phyloP scores from a whole-genome alignment of 2,888 invertebrate species.

The Drosophila nigricruria region DNA sequence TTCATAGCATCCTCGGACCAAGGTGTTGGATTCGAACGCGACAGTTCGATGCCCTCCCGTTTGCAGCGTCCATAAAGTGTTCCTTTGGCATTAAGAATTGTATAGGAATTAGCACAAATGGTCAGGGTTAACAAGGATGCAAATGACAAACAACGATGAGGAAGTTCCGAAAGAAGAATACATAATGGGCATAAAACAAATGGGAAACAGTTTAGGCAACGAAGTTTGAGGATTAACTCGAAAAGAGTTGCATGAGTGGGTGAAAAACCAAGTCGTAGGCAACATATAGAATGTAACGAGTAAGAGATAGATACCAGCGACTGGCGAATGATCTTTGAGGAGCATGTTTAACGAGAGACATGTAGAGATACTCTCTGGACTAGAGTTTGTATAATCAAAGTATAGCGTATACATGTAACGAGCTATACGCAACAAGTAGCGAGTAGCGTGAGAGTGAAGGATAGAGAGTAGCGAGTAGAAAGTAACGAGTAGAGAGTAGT shows the following conservation, averaged over 20 bases:
- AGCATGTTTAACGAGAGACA: background rate
- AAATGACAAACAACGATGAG: slow-evolving; percentile 3
- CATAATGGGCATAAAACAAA: background rate
- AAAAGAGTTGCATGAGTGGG: no score
- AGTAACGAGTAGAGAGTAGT: background rate
- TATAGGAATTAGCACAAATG: slow-evolving; percentile 41
- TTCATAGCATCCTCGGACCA: slow-evolving; percentile 98
- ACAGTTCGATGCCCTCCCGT: slow-evolving; percentile 94
- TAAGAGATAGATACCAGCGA: background rate
- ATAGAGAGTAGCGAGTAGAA: no score
- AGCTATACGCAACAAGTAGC: background rate
- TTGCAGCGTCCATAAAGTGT: slow-evolving; percentile 95
- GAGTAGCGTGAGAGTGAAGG: no score
- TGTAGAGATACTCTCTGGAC: background rate
- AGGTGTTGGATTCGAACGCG: slow-evolving; percentile 95
- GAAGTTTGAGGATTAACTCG: background rate
- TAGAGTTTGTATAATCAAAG: background rate
- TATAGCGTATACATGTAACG: background rate
- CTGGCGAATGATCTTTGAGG: background rate
- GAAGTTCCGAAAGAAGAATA: background rate
- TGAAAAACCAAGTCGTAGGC: background rate
- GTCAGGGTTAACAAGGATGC: background rate
- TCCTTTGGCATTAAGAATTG: slow-evolving; percentile 85
- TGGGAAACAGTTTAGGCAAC: background rate
- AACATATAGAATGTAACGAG: background rate